Percentiles rank a stretch among this genome's conserved stretches.
These are phyloP conservation scores for Acronicta alni DNA, from an alignment of 2,888 invertebrate species.

Conservation along the genomic window DNA sequence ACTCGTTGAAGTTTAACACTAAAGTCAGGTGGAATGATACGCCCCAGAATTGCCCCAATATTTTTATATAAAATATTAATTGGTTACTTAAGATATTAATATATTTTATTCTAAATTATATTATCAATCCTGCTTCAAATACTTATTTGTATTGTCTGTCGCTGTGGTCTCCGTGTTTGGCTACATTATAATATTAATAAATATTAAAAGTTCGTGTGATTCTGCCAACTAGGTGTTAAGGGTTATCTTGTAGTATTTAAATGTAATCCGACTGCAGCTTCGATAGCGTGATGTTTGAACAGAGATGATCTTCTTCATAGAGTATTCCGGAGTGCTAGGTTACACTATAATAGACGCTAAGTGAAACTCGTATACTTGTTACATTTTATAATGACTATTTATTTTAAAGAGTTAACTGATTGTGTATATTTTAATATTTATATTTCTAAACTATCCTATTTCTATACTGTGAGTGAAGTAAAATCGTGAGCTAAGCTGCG, in stretches of 20 bases:
- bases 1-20: conserved; percentile 34
- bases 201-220: conserved; percentile 61
- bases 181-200: conserved; percentile 48
- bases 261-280: conserved; percentile 74
- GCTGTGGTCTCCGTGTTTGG: conserved; percentile 63
- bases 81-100: conserved; percentile 46
- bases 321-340: conserved; percentile 35
- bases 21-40: conserved; percentile 37
- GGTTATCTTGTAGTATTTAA: conserved; percentile 65
- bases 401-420: conserved; percentile 48
- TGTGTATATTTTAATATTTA: conserved; percentile 48
- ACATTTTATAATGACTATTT: conserved; percentile 52
- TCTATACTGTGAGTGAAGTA: conserved; percentile 53
- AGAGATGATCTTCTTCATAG: conserved; percentile 23
- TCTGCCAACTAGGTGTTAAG: conserved; percentile 71
- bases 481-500: conserved; percentile 44
- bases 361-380: conserved; percentile 59
- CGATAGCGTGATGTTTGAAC: conserved; percentile 52
- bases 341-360: conserved; percentile 49
- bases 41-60: conserved; percentile 66
- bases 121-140: conserved; percentile 45
- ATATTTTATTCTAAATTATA: conserved; percentile 50
- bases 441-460: conserved; percentile 49
- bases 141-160: conserved; percentile 53
- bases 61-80: conserved; percentile 56